Conservation (phyloP, 2,113 vertebrate species). For the Pogonocichla stellata region DNA sequence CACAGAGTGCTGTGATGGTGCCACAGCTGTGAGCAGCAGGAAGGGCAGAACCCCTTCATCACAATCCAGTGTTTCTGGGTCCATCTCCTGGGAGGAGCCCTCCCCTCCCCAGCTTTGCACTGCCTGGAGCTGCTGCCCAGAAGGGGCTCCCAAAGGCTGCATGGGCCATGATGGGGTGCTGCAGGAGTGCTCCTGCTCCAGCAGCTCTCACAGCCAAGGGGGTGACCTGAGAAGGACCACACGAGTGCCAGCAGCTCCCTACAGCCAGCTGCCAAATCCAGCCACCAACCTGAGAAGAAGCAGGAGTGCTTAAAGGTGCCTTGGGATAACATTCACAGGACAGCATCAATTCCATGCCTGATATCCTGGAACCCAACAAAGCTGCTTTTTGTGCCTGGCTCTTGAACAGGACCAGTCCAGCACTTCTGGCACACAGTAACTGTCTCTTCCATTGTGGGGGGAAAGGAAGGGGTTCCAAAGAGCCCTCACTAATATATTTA, state of each 20-base stretch:
- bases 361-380: background rate
- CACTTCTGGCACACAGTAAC: background rate
- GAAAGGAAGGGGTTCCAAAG: background rate
- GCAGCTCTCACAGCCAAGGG: background rate
- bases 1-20: accelerated
- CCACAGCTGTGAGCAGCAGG: background rate
- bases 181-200: background rate
- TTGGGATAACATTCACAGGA: background rate
- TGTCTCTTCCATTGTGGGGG: background rate
- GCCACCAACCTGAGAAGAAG: background rate
- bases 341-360: background rate
- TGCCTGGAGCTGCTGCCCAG: background rate
- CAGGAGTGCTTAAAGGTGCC: background rate
- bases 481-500: too few species aligned
- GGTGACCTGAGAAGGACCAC: background rate
- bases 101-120: background rate
- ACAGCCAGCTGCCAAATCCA: background rate
- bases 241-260: background rate
- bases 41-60: background rate
- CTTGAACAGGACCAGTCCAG: background rate
- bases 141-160: background rate
- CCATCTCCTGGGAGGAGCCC: background rate
- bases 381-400: background rate
- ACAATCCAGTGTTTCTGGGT: background rate
- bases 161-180: accelerated